phyloP scores from a whole-genome alignment of 2,113 vertebrate species.

The Gnathonemus longibarbis region DNA sequence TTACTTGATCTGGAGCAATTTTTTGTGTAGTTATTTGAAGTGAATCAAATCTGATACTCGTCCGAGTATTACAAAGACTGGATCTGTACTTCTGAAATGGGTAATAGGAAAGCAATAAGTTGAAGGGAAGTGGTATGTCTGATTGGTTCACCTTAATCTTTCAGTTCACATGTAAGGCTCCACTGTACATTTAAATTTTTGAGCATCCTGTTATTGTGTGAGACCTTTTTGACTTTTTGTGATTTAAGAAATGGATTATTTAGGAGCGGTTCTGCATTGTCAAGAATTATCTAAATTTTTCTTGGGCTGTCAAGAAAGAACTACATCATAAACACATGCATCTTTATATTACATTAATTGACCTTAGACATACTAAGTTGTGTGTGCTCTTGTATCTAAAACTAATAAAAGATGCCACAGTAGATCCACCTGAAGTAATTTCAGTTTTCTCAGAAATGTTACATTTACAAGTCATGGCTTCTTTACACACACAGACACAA shows the following conservation, averaged over 20 bases:
- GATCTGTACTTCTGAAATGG: neutral
- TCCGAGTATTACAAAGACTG: neutral
- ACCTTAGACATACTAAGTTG: neutral
- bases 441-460: neutral
- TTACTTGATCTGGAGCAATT: conserved; percentile 9
- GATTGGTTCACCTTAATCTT: neutral
- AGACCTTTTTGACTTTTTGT: too few relatives aligned
- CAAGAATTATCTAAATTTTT: neutral
- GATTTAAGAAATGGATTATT: neutral
- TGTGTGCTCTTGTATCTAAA: neutral
- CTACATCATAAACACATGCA: neutral
- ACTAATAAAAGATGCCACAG: neutral
- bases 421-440: neutral
- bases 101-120: neutral
- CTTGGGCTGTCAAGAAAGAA: neutral
- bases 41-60: neutral
- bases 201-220: neutral
- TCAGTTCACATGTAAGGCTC: neutral
- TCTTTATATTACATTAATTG: neutral
- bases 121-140: neutral
- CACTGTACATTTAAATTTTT: neutral
- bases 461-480: neutral
- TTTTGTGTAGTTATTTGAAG: conserved; percentile 10
- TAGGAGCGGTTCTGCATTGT: neutral
- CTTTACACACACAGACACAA: neutral